These are phyloP conservation scores for Lasiommata megera DNA, from an alignment of 2,888 invertebrate genomes.

Conservation along the genomic window DNA sequence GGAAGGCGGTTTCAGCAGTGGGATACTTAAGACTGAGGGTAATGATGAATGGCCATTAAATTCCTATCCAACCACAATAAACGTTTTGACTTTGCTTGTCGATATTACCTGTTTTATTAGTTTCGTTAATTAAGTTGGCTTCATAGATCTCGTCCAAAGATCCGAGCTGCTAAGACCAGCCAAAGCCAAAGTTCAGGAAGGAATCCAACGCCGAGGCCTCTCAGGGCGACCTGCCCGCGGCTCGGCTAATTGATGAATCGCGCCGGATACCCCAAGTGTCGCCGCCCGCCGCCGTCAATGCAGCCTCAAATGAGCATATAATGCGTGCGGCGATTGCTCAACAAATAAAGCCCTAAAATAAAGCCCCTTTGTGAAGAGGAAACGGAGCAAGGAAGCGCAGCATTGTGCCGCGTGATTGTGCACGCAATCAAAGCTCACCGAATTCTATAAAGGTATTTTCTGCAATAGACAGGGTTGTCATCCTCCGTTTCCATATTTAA, in stretches of 20 bases:
- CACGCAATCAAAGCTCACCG: conserved; percentile 55
- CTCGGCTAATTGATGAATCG: conserved; percentile 59
- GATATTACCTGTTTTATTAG: too few species aligned
- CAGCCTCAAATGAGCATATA: conserved; percentile 67
- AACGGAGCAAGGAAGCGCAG: conserved; percentile 47
- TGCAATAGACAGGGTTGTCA: neutral
- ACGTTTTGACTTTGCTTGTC: too few species aligned
- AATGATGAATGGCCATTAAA: too few species aligned
- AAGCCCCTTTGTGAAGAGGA: conserved; percentile 48
- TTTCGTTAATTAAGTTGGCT: too few species aligned
- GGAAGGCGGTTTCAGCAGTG: too few species aligned
- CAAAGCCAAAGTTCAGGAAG: neutral
- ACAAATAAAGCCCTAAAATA: conserved; percentile 41
- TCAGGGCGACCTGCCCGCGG: neutral
- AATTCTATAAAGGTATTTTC: conserved; percentile 48
- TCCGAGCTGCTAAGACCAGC: neutral
- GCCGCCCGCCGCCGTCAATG: conserved; percentile 50
- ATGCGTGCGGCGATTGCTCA: conserved; percentile 48
- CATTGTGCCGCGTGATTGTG: conserved; percentile 41
- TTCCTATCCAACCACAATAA: too few species aligned
- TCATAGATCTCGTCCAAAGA: too few species aligned
- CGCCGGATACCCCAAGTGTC: conserved; percentile 65
- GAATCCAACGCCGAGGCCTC: neutral
- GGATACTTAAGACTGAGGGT: too few species aligned
- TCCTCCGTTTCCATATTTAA: neutral